Evolutionary conservation across 2,888 invertebrate genomes (phyloP), one percentile per base, ranked within the genome.

Genomic region (Drosophila seclusa): DNA sequence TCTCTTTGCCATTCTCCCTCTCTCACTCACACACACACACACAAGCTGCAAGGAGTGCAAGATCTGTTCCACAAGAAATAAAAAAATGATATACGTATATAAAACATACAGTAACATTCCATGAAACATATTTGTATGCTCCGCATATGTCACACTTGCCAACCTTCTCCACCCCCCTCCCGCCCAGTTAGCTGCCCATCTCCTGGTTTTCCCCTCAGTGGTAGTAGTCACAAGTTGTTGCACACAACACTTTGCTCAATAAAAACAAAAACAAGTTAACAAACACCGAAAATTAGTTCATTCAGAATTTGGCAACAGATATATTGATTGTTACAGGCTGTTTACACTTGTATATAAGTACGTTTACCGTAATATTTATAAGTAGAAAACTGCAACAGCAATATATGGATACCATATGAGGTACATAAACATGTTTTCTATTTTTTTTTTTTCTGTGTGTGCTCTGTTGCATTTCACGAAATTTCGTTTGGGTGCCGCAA

Each of bases 281-380:
- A 68, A 73, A 81, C 58, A 71, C 82, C 64, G 59, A 67, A 68
- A 58, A 72, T 68, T 57, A 60, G 76, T 74, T 74, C 69, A 75
- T 75, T 59, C 63, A 64, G 55, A 49, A 54, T 40, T 62, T 72
- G 53, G 53, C 59, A 45, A 50, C 60, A 29, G 49, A 50, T 71
- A 69, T 53, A 24, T 58, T 29, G n/a, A 68, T 68, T 73, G 68
- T 75, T 73, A 75, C 49, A 54, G 73, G 73, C 78, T 77, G 78
- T 67, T 72, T 76, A 59, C 53, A 77, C 57, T 73, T 79, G 78
- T 82, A 78, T 78, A 78, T 80, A 78, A 59, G 77, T 61, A 70
- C 42, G 70, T 67, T 82, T 60, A 76, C 49, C 68, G 64, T 61
- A 48, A 76, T 69, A 69, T 57, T 69, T 42, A 70, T 79, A 68